phyloP scores from a whole-genome alignment of 2,888 invertebrate genomes.

The Leptura quadrifasciata region DNA sequence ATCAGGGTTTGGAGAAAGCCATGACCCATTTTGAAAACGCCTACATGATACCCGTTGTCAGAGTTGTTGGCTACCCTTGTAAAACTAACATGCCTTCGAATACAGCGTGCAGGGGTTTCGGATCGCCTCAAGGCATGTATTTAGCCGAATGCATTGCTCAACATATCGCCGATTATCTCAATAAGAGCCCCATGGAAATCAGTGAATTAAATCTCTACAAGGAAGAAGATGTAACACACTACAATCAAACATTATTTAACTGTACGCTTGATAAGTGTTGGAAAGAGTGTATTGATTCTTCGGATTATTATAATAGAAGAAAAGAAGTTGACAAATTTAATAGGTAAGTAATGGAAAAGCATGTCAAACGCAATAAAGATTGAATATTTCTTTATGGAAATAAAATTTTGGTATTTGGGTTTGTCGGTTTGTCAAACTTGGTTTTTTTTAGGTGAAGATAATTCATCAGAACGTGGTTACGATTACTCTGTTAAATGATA shows the following conservation, averaged over 20 bases:
- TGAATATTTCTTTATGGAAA: too few relatives aligned
- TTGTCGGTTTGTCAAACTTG: too few relatives aligned
- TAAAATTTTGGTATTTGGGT: too few relatives aligned
- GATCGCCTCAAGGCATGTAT: constrained; percentile 94
- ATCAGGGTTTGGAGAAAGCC: constrained; percentile 86
- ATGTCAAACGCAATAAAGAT: too few relatives aligned
- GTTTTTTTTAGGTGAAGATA: too few relatives aligned
- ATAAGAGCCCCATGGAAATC: constrained; percentile 80
- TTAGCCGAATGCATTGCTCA: constrained; percentile 86
- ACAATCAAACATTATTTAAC: constrained; percentile 82
- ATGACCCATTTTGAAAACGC: constrained; percentile 90
- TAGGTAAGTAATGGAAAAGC: constrained; percentile 73
- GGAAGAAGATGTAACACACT: constrained; percentile 87
- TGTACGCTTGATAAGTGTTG: constrained; percentile 87
- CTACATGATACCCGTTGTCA: constrained; percentile 86
- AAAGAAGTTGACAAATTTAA: constrained; percentile 82
- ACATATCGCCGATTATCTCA: constrained; percentile 83
- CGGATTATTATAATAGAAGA: constrained; percentile 79
- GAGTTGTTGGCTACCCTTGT: constrained; percentile 84
- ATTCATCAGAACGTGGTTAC: too few relatives aligned
- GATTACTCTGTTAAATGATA: too few relatives aligned
- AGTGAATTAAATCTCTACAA: constrained; percentile 86
- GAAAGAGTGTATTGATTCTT: constrained; percentile 83
- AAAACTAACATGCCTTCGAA: constrained; percentile 94
- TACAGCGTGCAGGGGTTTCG: constrained; percentile 95